Evolutionary conservation across 2,888 invertebrate species (phyloP).

Genomic region (Sicus ferrugineus): DNA sequence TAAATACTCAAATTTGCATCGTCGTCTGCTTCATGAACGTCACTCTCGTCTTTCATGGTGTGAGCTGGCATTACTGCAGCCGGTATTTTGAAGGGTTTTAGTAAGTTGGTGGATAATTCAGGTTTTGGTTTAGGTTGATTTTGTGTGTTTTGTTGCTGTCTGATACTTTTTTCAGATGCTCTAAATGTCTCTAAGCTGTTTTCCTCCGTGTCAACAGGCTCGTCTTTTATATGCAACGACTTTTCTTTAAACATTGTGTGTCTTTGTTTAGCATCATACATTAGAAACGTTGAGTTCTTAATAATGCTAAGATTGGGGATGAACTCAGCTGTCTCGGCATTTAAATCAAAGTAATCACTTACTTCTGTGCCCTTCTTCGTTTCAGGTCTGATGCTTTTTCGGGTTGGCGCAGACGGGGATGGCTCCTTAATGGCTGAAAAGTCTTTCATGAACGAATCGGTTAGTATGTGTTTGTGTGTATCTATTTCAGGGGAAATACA

Average conservation of each 20-base stretch:
- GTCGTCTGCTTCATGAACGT: too few relatives aligned
- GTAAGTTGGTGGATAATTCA: too few relatives aligned
- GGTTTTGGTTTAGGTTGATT: too few relatives aligned
- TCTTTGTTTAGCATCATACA: constrained; percentile 33
- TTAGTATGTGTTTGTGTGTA: constrained; percentile 37
- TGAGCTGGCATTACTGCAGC: too few relatives aligned
- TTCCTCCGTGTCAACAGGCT: constrained; percentile 22
- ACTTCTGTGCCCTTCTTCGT: neutral
- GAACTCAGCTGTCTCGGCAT: constrained; percentile 59
- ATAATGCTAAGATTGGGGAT: constrained; percentile 56
- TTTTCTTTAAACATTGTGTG: constrained; percentile 42
- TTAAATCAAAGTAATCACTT: constrained; percentile 51
- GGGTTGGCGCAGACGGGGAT: neutral
- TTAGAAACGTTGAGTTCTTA: constrained; percentile 58
- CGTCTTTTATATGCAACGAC: constrained; percentile 45
- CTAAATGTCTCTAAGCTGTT: neutral
- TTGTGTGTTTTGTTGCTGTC: neutral
- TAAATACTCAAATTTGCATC: constrained; percentile 57
- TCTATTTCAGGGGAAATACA: neutral
- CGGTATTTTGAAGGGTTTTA: too few relatives aligned
- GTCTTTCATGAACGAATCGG: constrained; percentile 52
- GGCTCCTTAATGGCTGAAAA: constrained; percentile 46
- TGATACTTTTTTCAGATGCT: neutral
- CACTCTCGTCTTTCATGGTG: too few relatives aligned
- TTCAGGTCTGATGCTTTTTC: neutral